Evolutionary conservation across 2,797 vertebrate genomes (phyloP), one percentile per base, ranked within the genome.

Genomic region (Smutsia temminckii): DNA sequence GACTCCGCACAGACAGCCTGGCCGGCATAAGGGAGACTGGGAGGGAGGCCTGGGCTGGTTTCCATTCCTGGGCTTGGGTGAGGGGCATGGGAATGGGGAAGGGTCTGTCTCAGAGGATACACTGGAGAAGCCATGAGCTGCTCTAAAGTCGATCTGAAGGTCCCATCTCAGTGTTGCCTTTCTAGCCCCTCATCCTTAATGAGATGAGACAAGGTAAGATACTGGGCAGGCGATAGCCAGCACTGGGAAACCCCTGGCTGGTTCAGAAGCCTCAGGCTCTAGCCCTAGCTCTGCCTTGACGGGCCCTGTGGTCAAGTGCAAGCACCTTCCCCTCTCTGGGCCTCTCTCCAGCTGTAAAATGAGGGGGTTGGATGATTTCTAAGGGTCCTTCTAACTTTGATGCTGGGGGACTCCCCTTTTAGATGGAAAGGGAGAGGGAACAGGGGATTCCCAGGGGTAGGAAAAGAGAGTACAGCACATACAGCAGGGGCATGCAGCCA

Each of bases 181-280:
- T 92, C 64, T 14, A 92, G 53, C 6, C 27, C 34, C 79, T 91
- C 18, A 40, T 66, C 51, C 75, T 69, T 89, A 94, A 87, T 34
- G 57, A 74, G 46, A 90, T 40, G 53, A 81, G 91, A 89, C 92
- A 59, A 75, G 77, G 68, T 75, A 88, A 91, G 81, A 68, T 55
- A 89, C 84, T 21, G 18, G 18, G 57, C 34, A 20, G 25, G 77
- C 90, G 61, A 37, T 21, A 71, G 27, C 53, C 86, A 64, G 53
- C 42, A 1, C 53, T 16, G 63, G 92, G 90, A 85, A 89, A 57
- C 34, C 42, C 66, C 69, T 37, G 17, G 72, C 66, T 87, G 18
- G 21, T 13, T 61, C 53, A 42, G 40, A 79, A 78, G 20, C 68
- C 68, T 79, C 32, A 18, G 74, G 63, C 49, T 71, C 51, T 40